Conservation (phyloP, 2,113 vertebrate species). For the Sylvilagus bachmani region DNA sequence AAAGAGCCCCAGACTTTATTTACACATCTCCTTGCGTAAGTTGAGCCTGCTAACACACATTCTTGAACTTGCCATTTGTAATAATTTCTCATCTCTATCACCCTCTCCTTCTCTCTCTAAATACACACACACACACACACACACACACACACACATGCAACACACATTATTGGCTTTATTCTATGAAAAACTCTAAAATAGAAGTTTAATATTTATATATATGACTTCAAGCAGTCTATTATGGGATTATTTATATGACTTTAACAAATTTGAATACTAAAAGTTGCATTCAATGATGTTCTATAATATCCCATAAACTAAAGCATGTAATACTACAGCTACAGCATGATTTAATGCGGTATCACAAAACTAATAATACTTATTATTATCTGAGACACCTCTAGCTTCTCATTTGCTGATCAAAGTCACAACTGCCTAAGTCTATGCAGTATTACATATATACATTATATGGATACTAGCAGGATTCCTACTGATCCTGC, state of each 20-base stretch:
- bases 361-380: neutral
- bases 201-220: neutral
- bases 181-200: neutral
- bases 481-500: neutral
- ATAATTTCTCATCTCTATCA: neutral
- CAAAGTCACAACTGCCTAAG: neutral
- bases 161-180: neutral
- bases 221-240: neutral
- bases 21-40: neutral
- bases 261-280: neutral
- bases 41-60: neutral
- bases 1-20: neutral
- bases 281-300: neutral
- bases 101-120: neutral
- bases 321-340: neutral
- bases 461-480: neutral
- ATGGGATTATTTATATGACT: too few relatives aligned
- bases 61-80: neutral
- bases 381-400: neutral
- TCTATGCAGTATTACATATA: neutral
- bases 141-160: neutral
- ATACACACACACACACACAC: neutral
- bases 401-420: neutral
- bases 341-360: neutral
- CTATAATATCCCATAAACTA: neutral